Conservation (phyloP, 2,113 vertebrate species). For the Coracopsis vasa region DNA sequence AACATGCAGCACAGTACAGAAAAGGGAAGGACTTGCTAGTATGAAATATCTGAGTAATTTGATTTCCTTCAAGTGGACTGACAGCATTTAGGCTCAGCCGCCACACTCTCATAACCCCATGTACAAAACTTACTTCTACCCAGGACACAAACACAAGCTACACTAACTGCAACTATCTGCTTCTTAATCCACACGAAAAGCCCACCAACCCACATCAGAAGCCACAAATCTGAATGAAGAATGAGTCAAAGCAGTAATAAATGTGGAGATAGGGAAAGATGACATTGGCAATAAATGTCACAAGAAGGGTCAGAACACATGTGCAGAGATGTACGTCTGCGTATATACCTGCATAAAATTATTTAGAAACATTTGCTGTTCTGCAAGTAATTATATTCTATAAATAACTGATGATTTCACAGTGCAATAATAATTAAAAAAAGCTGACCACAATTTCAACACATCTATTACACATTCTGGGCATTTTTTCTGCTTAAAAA, state of each 20-base stretch:
- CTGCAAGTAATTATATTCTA: background rate
- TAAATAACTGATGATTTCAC: background rate
- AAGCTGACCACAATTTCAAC: background rate
- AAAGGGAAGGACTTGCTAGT: background rate
- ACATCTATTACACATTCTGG: background rate
- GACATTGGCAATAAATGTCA: accelerated
- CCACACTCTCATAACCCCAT: accelerated
- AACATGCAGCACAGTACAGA: background rate
- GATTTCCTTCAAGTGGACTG: background rate
- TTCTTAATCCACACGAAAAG: background rate
- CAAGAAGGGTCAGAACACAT: background rate
- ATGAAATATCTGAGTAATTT: accelerated
- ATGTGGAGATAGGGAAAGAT: background rate
- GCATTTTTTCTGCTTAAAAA: background rate
- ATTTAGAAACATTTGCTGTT: background rate
- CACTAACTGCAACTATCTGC: accelerated
- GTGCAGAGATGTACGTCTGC: accelerated
- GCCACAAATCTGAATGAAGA: background rate
- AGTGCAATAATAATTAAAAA: background rate
- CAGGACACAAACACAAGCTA: background rate
- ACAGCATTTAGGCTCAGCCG: background rate
- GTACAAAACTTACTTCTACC: too few species aligned
- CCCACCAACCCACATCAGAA: background rate
- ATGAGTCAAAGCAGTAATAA: background rate
- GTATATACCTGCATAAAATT: background rate